phyloP scores from a whole-genome alignment of 2,888 invertebrate species.

The Cynaeus angustus region DNA sequence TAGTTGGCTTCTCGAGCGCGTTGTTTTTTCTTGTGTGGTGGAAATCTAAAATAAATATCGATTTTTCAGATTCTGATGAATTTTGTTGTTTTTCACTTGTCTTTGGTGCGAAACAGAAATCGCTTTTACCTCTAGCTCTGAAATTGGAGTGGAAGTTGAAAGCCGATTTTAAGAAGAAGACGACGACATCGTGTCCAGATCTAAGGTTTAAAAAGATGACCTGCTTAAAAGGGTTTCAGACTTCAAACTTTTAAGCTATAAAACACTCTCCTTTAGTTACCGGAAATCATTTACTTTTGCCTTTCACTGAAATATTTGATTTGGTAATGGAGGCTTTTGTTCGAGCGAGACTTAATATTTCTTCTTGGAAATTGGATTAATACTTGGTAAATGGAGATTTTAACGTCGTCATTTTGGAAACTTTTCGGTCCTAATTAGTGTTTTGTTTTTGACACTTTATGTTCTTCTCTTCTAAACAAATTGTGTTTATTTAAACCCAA shows the following conservation, averaged over 20 bases:
- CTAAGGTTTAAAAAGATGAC: constrained; percentile 31
- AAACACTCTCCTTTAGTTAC: constrained; percentile 33
- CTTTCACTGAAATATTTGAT: constrained; percentile 15
- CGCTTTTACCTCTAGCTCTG: background rate
- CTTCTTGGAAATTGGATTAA: constrained; percentile 8
- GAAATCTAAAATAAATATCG: background rate
- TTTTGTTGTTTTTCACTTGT: background rate
- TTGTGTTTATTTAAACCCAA: constrained; percentile 47
- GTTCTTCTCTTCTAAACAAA: constrained; percentile 31
- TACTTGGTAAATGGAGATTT: constrained; percentile 5
- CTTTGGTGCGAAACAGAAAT: background rate
- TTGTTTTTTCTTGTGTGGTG: background rate
- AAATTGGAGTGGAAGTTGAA: constrained; percentile 26
- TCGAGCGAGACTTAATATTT: background rate
- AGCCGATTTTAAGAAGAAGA: constrained; percentile 35
- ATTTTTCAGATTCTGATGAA: background rate
- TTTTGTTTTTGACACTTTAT: constrained; percentile 51
- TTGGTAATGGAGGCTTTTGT: constrained; percentile 20
- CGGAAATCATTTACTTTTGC: constrained; percentile 23
- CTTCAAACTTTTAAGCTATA: constrained; percentile 37
- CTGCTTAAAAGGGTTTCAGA: constrained; percentile 42
- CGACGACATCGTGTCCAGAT: constrained; percentile 29
- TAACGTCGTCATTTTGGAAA: constrained; percentile 23
- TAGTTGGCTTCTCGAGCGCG: background rate
- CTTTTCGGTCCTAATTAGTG: constrained; percentile 39